These are phyloP conservation scores for Mellivora capensis DNA, from an alignment of 2,113 vertebrate species.

Conservation along the genomic window DNA sequence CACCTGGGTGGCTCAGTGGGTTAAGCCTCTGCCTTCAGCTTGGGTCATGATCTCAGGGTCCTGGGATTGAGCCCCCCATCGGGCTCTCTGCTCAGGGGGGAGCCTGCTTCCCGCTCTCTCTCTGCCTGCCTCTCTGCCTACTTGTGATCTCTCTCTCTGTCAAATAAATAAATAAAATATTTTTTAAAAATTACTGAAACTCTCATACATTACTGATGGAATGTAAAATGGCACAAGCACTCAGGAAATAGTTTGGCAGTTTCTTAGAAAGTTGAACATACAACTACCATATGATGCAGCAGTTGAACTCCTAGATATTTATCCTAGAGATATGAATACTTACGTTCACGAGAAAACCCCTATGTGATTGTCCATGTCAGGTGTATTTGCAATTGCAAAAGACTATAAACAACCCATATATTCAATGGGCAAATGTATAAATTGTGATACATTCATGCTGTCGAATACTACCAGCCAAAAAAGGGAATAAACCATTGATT, in stretches of 20 bases:
- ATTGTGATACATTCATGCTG: not conserved
- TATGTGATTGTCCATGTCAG: not conserved
- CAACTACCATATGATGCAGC: not conserved
- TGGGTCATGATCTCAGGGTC: too few species aligned
- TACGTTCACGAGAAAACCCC: not conserved
- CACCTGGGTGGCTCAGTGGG: too few species aligned
- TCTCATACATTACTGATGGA: not conserved
- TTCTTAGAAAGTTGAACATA: slow-evolving; percentile 22
- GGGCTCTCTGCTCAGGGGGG: too few species aligned
- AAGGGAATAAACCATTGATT: not conserved
- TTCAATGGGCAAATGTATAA: not conserved
- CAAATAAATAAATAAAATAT: too few species aligned
- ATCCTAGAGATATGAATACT: not conserved
- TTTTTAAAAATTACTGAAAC: slow-evolving; percentile 5
- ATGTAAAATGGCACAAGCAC: not conserved
- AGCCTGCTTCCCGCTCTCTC: too few species aligned
- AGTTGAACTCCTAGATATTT: not conserved
- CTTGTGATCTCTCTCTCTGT: too few species aligned
- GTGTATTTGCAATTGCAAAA: not conserved
- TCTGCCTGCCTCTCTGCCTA: too few species aligned
- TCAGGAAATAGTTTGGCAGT: not conserved
- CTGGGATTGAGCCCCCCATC: too few species aligned
- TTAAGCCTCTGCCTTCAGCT: too few species aligned
- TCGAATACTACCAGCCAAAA: not conserved
- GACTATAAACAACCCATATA: not conserved